Evolutionary conservation across 2,797 vertebrate species (phyloP).

Genomic region (Chanos chanos): DNA sequence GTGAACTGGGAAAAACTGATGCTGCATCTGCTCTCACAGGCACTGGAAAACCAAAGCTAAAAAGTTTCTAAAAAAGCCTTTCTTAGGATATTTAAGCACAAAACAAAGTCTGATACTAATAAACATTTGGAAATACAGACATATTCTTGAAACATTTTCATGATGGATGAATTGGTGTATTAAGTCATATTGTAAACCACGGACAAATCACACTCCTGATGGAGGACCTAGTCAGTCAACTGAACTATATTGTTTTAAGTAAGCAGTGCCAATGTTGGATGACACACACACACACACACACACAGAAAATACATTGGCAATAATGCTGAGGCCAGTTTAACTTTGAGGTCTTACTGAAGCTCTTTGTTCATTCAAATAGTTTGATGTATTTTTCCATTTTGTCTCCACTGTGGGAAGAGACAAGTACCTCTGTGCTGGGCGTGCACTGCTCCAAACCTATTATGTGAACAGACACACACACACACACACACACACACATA

Average conservation of each 20-base stretch:
- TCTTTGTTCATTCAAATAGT: constrained; percentile 36
- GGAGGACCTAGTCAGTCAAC: constrained; percentile 48
- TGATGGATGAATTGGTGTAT: constrained; percentile 30
- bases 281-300: constrained; percentile 54
- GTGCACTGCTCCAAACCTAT: background rate
- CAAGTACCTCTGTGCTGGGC: constrained; percentile 4
- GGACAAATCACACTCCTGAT: constrained; percentile 53
- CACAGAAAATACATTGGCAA: constrained; percentile 40
- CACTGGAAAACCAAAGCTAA: too few relatives aligned
- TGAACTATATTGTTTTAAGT: constrained; percentile 42
- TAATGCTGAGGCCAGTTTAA: constrained; percentile 29
- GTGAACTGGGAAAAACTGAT: too few relatives aligned
- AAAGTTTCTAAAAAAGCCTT: too few relatives aligned
- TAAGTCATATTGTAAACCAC: constrained; percentile 51
- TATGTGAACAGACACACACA: background rate
- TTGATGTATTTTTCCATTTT: constrained; percentile 40
- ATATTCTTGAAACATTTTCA: constrained; percentile 28
- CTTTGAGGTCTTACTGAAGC: constrained; percentile 44
- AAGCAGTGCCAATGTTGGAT: constrained; percentile 41
- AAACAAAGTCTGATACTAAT: too few relatives aligned
- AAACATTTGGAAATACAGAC: constrained; percentile 38
- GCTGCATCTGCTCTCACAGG: too few relatives aligned
- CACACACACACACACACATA: background rate
- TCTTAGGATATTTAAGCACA: too few relatives aligned
- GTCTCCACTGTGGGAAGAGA: constrained; percentile 26